These are phyloP conservation scores for Eucriotettix oculatus DNA, from an alignment of 2,888 invertebrate species.

Conservation along the genomic window DNA sequence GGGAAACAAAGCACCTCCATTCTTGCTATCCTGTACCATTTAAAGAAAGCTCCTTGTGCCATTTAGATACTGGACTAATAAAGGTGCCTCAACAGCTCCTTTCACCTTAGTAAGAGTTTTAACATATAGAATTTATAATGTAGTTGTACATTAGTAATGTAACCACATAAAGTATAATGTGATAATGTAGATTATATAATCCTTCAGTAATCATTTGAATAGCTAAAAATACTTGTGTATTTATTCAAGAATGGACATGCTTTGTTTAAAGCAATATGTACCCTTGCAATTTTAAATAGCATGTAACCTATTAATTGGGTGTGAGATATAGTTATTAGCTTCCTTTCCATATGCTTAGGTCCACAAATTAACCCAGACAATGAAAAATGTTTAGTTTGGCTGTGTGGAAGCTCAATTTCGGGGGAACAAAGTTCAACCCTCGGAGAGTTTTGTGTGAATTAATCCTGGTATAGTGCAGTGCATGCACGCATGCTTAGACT, in stretches of 20 bases:
- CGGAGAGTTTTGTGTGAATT: slow-evolving; percentile 4
- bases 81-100: slow-evolving; percentile 3
- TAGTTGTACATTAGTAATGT: slow-evolving; percentile 10
- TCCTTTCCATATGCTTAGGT: slow-evolving; percentile 11
- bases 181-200: slow-evolving; percentile 10
- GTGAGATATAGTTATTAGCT: slow-evolving; percentile 11
- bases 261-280: slow-evolving; percentile 14
- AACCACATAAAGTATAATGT: slow-evolving; percentile 4
- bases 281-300: slow-evolving; percentile 15
- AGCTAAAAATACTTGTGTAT: slow-evolving; percentile 11
- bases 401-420: slow-evolving; percentile 5
- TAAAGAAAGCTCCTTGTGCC: slow-evolving; percentile 4
- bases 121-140: slow-evolving; percentile 6
- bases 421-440: neutral
- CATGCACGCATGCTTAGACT: slow-evolving; percentile 13
- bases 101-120: slow-evolving; percentile 2
- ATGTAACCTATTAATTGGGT: slow-evolving; percentile 13
- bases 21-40: slow-evolving; percentile 11
- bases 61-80: slow-evolving; percentile 4
- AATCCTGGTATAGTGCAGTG: slow-evolving; percentile 9
- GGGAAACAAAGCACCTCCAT: slow-evolving; percentile 15
- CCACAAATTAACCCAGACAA: slow-evolving; percentile 9
- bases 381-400: slow-evolving; percentile 9
- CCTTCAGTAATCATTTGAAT: slow-evolving; percentile 11
- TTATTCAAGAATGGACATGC: slow-evolving; percentile 15